These are phyloP conservation scores for Cerastoderma edule DNA, from an alignment of 2,888 invertebrate genomes.

Conservation along the genomic window DNA sequence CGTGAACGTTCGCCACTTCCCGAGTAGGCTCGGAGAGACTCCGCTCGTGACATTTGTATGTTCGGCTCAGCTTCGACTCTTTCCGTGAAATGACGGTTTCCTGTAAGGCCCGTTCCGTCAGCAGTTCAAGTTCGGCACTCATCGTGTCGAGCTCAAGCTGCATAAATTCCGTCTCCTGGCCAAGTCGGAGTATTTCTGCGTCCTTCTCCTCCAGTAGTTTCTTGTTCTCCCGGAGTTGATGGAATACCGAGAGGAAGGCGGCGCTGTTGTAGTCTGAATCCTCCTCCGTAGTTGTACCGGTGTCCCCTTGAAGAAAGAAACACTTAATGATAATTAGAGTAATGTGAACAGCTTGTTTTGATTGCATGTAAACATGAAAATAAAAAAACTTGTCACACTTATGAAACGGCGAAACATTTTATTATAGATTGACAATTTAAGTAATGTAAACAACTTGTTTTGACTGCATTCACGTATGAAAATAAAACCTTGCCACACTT, in stretches of 20 bases:
- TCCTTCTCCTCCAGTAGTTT: conserved; percentile 41
- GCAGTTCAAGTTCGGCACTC: conserved; percentile 37
- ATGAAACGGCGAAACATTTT: too few relatives aligned
- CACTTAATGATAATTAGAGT: too few relatives aligned
- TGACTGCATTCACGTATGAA: too few relatives aligned
- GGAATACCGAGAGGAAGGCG: conserved; percentile 37
- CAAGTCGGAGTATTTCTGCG: conserved; percentile 36
- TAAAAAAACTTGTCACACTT: too few relatives aligned
- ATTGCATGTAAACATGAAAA: too few relatives aligned
- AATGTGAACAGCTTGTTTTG: too few relatives aligned
- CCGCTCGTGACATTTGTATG: conserved; percentile 7
- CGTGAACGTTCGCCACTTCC: neutral
- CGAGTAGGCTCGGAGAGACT: conserved; percentile 8
- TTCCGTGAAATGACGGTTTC: conserved; percentile 3
- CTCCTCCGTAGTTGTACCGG: neutral
- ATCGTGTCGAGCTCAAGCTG: conserved; percentile 46
- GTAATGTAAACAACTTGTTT: too few relatives aligned
- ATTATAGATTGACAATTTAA: too few relatives aligned
- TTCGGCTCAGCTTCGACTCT: conserved; percentile 2
- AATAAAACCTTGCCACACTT: too few relatives aligned
- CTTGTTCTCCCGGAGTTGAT: conserved; percentile 44
- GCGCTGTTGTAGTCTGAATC: conserved; percentile 18
- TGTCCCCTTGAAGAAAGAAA: neutral
- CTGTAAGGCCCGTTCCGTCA: conserved; percentile 28
- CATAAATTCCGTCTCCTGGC: conserved; percentile 41